Conservation (phyloP, 1,140 invertebrate species). For the Drosophila kikkawai region DNA sequence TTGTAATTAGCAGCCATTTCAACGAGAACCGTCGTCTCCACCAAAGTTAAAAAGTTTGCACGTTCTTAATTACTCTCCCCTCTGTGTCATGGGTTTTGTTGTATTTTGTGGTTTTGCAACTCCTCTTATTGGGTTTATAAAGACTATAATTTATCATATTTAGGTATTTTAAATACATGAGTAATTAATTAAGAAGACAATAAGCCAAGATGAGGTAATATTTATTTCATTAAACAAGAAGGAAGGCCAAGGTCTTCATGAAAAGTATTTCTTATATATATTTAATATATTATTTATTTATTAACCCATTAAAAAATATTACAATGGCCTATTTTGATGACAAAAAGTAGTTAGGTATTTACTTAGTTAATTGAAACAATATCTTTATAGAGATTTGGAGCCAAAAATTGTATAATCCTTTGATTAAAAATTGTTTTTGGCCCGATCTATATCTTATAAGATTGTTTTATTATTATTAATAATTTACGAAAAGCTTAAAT, state of each 20-base stretch:
- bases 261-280: not conserved
- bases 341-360: not conserved
- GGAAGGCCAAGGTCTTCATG: not conserved
- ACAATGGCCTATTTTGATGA: too few relatives aligned
- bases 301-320: too few relatives aligned
- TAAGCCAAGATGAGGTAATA: too few relatives aligned
- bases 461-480: not conserved
- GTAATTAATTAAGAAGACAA: not conserved
- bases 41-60: conserved; percentile 41
- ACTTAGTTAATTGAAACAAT: too few relatives aligned
- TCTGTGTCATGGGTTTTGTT: not conserved
- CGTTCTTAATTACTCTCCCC: conserved; percentile 48
- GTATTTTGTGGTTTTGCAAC: not conserved
- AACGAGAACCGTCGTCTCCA: conserved; percentile 44
- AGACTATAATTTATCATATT: not conserved
- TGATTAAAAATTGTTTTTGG: too few relatives aligned
- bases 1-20: conserved; percentile 75
- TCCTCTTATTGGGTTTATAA: not conserved
- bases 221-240: not conserved
- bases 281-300: not conserved
- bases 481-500: not conserved
- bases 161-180: not conserved
- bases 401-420: too few relatives aligned
- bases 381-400: not conserved
- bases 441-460: too few relatives aligned